Evolutionary conservation across 2,888 invertebrate genomes (phyloP), one percentile per base, ranked within the genome.

Genomic region (Sialis fuliginosa): DNA sequence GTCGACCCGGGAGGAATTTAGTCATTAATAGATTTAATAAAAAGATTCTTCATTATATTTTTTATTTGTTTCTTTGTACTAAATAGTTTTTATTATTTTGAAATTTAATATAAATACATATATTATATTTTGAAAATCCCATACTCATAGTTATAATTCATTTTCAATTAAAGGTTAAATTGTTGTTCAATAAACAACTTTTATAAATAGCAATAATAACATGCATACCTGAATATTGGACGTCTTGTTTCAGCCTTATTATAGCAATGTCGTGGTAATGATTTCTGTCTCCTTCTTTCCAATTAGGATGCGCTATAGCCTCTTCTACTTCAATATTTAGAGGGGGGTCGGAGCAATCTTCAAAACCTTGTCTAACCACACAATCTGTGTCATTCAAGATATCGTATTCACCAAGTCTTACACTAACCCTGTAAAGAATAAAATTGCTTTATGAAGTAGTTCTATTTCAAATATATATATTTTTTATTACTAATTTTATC

Each of bases 251-350:
- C 9, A 87, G 63, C 47, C 85, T 70, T 35, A 87, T 55, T 8
- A 87, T 62, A 0, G 82, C 86, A 39, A 87, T 81, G 57, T 87
- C 87, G 56, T 84, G 67, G 31, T 68, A 65, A 54, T 81, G 79
- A 55, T 32, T 51, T 51, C 48, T 47, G 12, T 48, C 45, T 12
- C 34, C 44, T 12, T 51, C 48, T 5, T 48, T 41, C 49, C 57
- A 58, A 7, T 49, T 52, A 6, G 52, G 52, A 50, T 58, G 57
- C 34, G 54, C 45, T 6, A 55, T 54, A 1, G 53, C 33, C 34
- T 54, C 39, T 41, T 57, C 55, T 6, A 53, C 45, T 6, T 49
- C 52, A 39, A 53, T 49, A 39, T 56, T 54, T 42, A 52, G 48
- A 2, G 47, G 42, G 6, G 42, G 34, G 8, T 42, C 47, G 6